These are phyloP conservation scores for Benthosema pterotum DNA, from an alignment of 2,797 vertebrate species.

Conservation along the genomic window DNA sequence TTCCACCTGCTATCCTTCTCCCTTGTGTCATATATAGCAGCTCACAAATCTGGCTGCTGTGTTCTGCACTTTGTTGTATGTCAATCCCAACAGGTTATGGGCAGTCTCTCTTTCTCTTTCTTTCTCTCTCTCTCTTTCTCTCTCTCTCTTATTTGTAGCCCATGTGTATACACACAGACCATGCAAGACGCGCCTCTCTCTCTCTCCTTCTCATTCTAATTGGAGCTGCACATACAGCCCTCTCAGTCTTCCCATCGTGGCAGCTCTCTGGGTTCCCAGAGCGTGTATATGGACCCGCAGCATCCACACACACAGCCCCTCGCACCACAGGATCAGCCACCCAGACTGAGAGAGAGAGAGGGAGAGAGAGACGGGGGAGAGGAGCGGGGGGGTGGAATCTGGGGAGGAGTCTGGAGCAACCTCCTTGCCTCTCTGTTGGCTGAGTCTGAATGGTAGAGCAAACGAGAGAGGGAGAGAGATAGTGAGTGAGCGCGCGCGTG, in stretches of 20 bases:
- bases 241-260: slow-evolving; percentile 64
- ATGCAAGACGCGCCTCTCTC: slow-evolving; percentile 49
- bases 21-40: no score
- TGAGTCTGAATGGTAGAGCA: slow-evolving; percentile 64
- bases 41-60: no score
- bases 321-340: slow-evolving; percentile 62
- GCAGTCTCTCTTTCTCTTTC: no score
- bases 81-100: no score
- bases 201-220: slow-evolving; percentile 79
- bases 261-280: slow-evolving; percentile 63
- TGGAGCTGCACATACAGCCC: slow-evolving; percentile 57
- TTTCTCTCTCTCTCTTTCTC: no score
- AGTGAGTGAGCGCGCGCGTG: slow-evolving; percentile 37
- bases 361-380: slow-evolving; percentile 6
- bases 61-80: no score
- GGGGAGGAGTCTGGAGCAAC: slow-evolving; percentile 71
- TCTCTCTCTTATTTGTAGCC: slow-evolving; percentile 61
- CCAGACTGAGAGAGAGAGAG: slow-evolving; percentile 53
- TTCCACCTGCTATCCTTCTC: no score
- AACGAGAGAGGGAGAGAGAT: slow-evolving; percentile 57
- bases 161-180: slow-evolving; percentile 35
- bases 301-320: slow-evolving; percentile 65
- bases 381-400: slow-evolving; percentile 10
- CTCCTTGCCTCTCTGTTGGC: slow-evolving; percentile 62
- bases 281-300: slow-evolving; percentile 63